Evolutionary conservation across 2,113 vertebrate genomes (phyloP).

Genomic region (Pedetes capensis): DNA sequence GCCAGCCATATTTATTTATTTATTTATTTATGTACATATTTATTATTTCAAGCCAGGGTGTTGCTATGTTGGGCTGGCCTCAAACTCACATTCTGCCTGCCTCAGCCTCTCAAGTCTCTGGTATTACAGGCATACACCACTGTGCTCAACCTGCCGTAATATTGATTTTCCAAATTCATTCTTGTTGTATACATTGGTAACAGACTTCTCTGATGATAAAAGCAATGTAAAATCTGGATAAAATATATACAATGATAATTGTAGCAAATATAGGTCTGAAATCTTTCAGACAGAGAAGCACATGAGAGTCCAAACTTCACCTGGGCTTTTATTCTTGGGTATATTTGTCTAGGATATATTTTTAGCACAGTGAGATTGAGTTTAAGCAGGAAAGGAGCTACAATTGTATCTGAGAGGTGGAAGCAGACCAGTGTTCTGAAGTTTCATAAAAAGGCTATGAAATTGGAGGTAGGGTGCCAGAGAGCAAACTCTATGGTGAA

Average conservation of each 20-base stretch:
- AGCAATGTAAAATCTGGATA: not conserved
- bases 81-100: too few species aligned
- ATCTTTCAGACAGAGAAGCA: too few species aligned
- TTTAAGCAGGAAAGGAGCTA: not conserved
- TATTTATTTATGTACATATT: too few species aligned
- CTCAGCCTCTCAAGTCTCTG: too few species aligned
- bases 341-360: not conserved
- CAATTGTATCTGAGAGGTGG: not conserved
- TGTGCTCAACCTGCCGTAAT: too few species aligned
- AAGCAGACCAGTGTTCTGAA: not conserved
- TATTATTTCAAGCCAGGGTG: too few species aligned
- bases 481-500: too few species aligned
- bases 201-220: not conserved
- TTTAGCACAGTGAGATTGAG: not conserved
- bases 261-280: not conserved
- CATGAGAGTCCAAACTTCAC: not conserved
- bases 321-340: not conserved
- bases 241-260: not conserved
- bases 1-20: too few species aligned
- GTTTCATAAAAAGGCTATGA: not conserved
- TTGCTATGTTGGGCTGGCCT: too few species aligned
- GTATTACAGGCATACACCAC: too few species aligned
- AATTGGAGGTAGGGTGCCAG: not conserved
- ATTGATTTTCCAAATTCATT: not conserved
- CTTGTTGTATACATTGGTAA: not conserved